phyloP scores from a whole-genome alignment of 2,888 invertebrate genomes.

The Philaethria dido region DNA sequence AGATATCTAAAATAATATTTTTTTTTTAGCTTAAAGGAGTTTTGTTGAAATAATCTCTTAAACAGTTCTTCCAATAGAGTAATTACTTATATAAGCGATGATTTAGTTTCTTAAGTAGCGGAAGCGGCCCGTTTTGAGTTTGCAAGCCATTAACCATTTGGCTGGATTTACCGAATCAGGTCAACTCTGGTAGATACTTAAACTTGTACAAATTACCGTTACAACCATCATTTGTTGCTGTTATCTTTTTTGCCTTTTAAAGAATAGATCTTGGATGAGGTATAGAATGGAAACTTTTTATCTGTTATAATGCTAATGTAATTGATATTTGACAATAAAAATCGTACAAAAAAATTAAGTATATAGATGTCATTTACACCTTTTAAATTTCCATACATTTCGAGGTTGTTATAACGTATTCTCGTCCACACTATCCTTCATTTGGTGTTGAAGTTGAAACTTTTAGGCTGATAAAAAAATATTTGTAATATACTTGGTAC shows the following conservation, averaged over 20 bases:
- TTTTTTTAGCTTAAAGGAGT: background rate
- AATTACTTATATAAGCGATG: background rate
- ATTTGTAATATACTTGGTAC: background rate
- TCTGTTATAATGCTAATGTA: no score
- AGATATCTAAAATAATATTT: background rate
- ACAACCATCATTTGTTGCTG: background rate
- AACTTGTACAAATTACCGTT: constrained; percentile 12
- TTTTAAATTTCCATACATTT: no score
- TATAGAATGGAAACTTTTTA: background rate
- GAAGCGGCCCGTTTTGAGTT: background rate
- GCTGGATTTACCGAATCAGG: constrained; percentile 15
- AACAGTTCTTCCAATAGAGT: background rate
- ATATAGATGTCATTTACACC: no score
- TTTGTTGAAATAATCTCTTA: background rate
- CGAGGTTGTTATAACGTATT: no score
- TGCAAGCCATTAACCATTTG: constrained; percentile 10
- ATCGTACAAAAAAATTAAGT: no score
- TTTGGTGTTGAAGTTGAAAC: background rate
- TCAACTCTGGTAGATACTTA: background rate
- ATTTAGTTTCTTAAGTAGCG: background rate
- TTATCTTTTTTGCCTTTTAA: background rate
- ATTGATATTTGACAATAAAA: no score
- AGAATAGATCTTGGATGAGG: background rate
- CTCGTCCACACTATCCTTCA: no score
- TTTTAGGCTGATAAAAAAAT: background rate